These are phyloP conservation scores for Amazona ochrocephala DNA, from an alignment of 2,797 vertebrate species.

Conservation along the genomic window DNA sequence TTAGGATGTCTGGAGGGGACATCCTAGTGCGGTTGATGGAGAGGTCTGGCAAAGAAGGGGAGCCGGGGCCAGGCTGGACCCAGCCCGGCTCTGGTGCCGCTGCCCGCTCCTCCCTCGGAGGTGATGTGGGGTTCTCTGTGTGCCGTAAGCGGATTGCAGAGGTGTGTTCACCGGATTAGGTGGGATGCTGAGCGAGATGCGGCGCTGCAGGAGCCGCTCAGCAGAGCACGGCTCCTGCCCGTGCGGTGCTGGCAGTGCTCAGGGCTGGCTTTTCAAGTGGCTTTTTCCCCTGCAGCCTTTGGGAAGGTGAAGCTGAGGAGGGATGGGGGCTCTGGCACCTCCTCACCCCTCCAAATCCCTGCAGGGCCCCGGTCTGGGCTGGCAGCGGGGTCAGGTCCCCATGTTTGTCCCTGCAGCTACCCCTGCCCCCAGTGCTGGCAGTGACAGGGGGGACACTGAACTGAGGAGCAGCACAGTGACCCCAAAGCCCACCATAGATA, in stretches of 20 bases:
- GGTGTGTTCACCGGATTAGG: constrained; percentile 76
- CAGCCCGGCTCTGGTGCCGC: rapidly evolving
- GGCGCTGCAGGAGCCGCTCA: constrained; percentile 36
- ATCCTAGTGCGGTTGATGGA: not conserved
- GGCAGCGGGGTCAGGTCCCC: not conserved
- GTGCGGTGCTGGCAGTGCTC: not conserved
- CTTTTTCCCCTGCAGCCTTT: not conserved
- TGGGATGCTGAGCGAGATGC: constrained; percentile 29
- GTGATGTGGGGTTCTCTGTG: constrained; percentile 72
- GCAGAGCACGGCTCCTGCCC: not conserved
- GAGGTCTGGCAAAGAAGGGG: not conserved
- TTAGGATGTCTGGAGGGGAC: not conserved
- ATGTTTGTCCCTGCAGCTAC: rapidly evolving
- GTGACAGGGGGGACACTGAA: not conserved
- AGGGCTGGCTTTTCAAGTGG: not conserved
- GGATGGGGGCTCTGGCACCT: not conserved
- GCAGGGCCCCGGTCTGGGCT: rapidly evolving
- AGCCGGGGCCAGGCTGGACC: rapidly evolving
- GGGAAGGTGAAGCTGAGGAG: not conserved
- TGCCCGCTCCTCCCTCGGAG: not conserved
- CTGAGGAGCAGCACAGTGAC: not conserved
- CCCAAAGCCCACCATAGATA: not conserved
- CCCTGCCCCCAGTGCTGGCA: not conserved
- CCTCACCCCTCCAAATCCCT: not conserved
- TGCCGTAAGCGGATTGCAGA: constrained; percentile 74